phyloP scores from a whole-genome alignment of 2,797 vertebrate genomes.

The Kryptopterus vitreolus region DNA sequence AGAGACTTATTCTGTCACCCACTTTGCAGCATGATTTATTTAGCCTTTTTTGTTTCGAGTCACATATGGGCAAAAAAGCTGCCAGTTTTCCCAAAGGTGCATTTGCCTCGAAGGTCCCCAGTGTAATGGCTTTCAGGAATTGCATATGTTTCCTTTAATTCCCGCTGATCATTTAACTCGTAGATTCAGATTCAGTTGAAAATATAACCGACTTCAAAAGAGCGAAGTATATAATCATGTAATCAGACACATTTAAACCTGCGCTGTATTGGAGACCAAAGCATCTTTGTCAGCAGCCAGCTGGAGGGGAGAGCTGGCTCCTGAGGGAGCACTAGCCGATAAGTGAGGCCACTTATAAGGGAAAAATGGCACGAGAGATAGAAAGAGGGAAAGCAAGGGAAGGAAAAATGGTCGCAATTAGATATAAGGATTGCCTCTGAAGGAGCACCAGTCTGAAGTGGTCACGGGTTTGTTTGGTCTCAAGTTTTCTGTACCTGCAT shows the following conservation, averaged over 20 bases:
- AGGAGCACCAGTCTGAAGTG: constrained; percentile 31
- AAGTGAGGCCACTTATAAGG: constrained; percentile 34
- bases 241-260: constrained; percentile 41
- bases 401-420: constrained; percentile 42
- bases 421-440: constrained; percentile 28
- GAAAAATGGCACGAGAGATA: constrained; percentile 11
- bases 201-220: not conserved
- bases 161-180: constrained; percentile 13
- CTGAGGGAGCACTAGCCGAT: constrained; percentile 23
- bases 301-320: constrained; percentile 15
- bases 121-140: constrained; percentile 11
- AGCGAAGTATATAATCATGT: constrained; percentile 11
- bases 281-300: constrained; percentile 45
- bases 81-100: constrained; percentile 26
- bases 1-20: constrained; percentile 31
- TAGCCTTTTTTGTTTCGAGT: constrained; percentile 34
- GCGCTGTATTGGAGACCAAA: constrained; percentile 13
- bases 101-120: constrained; percentile 23
- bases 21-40: constrained; percentile 34
- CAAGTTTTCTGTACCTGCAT: constrained; percentile 10
- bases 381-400: constrained; percentile 17
- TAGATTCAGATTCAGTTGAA: not conserved
- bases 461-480: constrained; percentile 32
- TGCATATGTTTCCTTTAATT: constrained; percentile 11
- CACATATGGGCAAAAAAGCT: constrained; percentile 41